These are phyloP conservation scores for Agonum fuliginosum DNA, from an alignment of 2,888 invertebrate species.

Conservation along the genomic window DNA sequence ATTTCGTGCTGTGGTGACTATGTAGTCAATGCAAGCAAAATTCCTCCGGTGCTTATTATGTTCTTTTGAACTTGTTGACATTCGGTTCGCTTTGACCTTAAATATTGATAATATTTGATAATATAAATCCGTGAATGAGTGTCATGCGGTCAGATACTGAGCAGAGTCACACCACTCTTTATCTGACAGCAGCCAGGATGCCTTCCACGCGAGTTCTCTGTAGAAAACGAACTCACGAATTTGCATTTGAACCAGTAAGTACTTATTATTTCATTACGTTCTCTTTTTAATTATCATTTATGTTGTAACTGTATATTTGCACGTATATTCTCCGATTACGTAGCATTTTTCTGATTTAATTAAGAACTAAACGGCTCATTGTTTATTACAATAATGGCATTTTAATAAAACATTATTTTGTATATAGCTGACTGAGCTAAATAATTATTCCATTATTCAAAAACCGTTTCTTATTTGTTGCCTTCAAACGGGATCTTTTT, in stretches of 20 bases:
- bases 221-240: slow-evolving; percentile 51
- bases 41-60: slow-evolving; percentile 33
- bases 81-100: slow-evolving; percentile 47
- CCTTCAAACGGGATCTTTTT: too few relatives aligned
- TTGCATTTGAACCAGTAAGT: slow-evolving; percentile 53
- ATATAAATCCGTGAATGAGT: slow-evolving; percentile 53
- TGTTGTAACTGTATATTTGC: too few relatives aligned
- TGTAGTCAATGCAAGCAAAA: slow-evolving; percentile 13
- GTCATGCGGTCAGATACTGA: slow-evolving; percentile 49
- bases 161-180: slow-evolving; percentile 55
- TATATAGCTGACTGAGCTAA: too few relatives aligned
- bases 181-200: slow-evolving; percentile 58
- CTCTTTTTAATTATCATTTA: too few relatives aligned
- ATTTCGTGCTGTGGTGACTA: not conserved
- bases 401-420: too few relatives aligned
- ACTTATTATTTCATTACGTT: slow-evolving; percentile 16
- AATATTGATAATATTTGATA: slow-evolving; percentile 49
- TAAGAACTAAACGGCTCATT: too few relatives aligned
- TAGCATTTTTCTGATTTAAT: too few relatives aligned
- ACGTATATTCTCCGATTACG: not conserved
- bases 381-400: too few relatives aligned
- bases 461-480: too few relatives aligned
- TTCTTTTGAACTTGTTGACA: slow-evolving; percentile 42
- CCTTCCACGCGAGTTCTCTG: slow-evolving; percentile 36
- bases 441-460: too few relatives aligned